These are phyloP conservation scores for Chiroxiphia lanceolata DNA, from an alignment of 2,797 vertebrate genomes.

Conservation along the genomic window DNA sequence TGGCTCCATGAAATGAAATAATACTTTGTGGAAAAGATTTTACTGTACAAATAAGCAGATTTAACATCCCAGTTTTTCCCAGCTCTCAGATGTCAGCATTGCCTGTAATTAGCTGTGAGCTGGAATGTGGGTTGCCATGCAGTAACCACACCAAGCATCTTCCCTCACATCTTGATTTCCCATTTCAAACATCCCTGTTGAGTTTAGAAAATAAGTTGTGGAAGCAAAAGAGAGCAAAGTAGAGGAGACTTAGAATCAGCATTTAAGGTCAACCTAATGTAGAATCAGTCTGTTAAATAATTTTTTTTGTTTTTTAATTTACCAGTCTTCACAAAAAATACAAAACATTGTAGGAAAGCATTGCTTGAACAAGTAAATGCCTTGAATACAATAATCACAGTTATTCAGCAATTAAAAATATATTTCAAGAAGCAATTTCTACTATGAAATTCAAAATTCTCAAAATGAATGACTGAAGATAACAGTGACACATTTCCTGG, in stretches of 20 bases:
- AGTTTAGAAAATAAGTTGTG: not conserved
- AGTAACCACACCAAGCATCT: constrained; percentile 42
- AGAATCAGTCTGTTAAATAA: not conserved
- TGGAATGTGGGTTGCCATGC: constrained; percentile 40
- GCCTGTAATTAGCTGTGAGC: constrained; percentile 22
- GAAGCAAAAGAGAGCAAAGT: not conserved
- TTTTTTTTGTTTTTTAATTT: not conserved
- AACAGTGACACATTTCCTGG: not conserved
- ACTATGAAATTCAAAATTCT: not conserved
- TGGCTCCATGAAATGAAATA: constrained; percentile 13
- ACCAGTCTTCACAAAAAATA: not conserved
- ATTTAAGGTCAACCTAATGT: not conserved
- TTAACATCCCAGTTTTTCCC: constrained; percentile 31
- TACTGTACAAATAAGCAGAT: constrained; percentile 32
- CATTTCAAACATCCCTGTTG: not conserved
- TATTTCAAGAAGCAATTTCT: not conserved
- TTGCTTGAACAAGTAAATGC: not conserved
- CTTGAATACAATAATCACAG: not conserved
- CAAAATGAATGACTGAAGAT: not conserved
- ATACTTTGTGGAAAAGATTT: constrained; percentile 36
- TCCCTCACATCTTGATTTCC: constrained; percentile 31
- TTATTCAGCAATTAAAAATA: not conserved
- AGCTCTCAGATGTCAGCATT: constrained; percentile 38
- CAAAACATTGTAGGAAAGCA: not conserved
- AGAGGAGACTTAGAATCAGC: not conserved